Percentiles rank a stretch among this genome's conserved stretches.
Evolutionary conservation across 2,888 invertebrate genomes (phyloP).

Genomic region (Synergus umbraculus): DNA sequence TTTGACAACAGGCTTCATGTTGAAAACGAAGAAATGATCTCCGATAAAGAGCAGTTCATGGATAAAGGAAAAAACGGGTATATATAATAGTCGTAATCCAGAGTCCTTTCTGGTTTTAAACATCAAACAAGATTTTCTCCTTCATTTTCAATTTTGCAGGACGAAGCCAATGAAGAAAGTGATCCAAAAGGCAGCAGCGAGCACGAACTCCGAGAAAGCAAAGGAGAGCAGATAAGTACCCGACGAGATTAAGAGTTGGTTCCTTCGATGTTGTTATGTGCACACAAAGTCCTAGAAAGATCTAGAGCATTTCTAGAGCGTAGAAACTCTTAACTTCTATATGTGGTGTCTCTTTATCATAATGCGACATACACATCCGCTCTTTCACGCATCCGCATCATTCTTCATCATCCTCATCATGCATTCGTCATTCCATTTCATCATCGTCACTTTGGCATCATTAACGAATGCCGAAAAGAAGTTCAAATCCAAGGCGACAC

Average conservation of each 20-base stretch:
- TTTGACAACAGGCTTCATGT: conserved; percentile 56
- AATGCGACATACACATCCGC: conserved; percentile 45
- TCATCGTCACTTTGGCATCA: conserved; percentile 40
- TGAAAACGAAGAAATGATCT: conserved; percentile 50
- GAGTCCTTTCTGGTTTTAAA: background rate
- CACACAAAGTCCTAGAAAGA: conserved; percentile 64
- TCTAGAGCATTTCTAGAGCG: conserved; percentile 63
- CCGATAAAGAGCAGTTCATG: conserved; percentile 29
- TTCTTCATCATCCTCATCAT: conserved; percentile 49
- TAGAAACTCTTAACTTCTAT: conserved; percentile 55
- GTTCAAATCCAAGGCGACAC: conserved; percentile 26
- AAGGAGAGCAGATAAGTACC: conserved; percentile 68
- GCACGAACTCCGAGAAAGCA: conserved; percentile 44
- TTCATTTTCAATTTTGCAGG: conserved; percentile 41
- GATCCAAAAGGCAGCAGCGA: conserved; percentile 29
- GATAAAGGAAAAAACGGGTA: conserved; percentile 49
- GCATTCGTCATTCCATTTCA: conserved; percentile 48
- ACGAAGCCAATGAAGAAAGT: conserved; percentile 43
- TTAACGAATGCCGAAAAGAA: conserved; percentile 12
- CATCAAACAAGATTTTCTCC: conserved; percentile 7
- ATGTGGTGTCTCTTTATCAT: conserved; percentile 46
- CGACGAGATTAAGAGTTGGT: conserved; percentile 60
- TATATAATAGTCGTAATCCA: background rate
- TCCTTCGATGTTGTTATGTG: conserved; percentile 68
- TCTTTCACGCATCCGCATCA: conserved; percentile 46